Evolutionary conservation across 2,888 invertebrate species (phyloP).

Genomic region (Mythimna vitellina): DNA sequence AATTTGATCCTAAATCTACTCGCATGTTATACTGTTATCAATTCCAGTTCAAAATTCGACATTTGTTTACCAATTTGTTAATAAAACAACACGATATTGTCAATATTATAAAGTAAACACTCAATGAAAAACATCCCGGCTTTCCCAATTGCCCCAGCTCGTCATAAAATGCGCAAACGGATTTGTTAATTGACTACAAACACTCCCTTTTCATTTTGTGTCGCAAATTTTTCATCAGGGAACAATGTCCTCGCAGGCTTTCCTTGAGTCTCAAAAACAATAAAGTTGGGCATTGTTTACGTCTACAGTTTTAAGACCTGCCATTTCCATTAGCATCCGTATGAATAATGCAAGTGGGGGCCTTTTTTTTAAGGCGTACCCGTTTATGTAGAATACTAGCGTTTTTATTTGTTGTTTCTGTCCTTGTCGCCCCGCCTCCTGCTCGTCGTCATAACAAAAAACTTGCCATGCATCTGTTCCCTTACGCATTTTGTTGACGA

Average conservation of each 20-base stretch:
- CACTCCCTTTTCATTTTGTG: constrained; percentile 64
- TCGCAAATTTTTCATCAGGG: constrained; percentile 67
- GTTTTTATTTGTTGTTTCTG: constrained; percentile 66
- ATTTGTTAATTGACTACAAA: constrained; percentile 73
- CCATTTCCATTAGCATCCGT: constrained; percentile 77
- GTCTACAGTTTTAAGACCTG: constrained; percentile 74
- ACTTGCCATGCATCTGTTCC: constrained; percentile 47
- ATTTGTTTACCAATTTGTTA: constrained; percentile 50
- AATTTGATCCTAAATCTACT: constrained; percentile 12
- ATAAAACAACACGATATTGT: constrained; percentile 54
- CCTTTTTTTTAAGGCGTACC: constrained; percentile 69
- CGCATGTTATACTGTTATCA: constrained; percentile 20
- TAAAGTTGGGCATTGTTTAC: constrained; percentile 74
- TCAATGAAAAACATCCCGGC: constrained; percentile 49
- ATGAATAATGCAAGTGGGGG: constrained; percentile 78
- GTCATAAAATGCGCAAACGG: constrained; percentile 69
- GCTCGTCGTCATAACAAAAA: constrained; percentile 54
- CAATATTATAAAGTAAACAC: constrained; percentile 57
- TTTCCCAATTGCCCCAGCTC: constrained; percentile 47
- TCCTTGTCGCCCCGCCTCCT: constrained; percentile 60
- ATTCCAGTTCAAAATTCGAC: constrained; percentile 27
- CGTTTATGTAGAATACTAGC: constrained; percentile 64
- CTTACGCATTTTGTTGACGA: constrained; percentile 27
- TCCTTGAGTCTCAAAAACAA: constrained; percentile 67
- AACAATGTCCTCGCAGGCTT: constrained; percentile 50